Base-by-base conservation (phyloP, 2,888 invertebrate genomes). In the Agrotis puta region DNA sequence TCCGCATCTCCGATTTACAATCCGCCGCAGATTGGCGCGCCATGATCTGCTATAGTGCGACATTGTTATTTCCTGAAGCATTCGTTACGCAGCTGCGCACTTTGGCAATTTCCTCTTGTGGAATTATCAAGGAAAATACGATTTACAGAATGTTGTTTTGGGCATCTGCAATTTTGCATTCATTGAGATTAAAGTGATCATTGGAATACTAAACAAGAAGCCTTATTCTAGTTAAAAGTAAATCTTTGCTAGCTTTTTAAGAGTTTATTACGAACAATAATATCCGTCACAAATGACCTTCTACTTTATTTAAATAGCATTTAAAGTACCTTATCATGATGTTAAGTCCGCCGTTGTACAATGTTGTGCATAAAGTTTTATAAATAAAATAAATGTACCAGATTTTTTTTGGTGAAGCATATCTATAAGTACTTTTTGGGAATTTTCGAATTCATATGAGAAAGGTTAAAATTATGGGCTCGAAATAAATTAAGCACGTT, bases 41-140 rank as follows among this genome's bases (percentile, higher is more conserved):
- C 58, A 33, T 72, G 48, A 72, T 68, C 47, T 39, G 39, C 39
- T 39, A n/a, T n/a, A 11, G 1, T 39, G 16, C 16, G 79, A 62
- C 79, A 79, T 20, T 54, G 53, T 66, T 64, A 66, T 66, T 82
- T 79, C 79, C 82, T 72, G 50, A 59, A 66, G 20, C 22, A 64
- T 50, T 63, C 27, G 67, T 65, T 65, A 58, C 50, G 39, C 63
- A 13, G 27, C 51, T 76, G 20, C 20, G 62, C 43, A 48, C 45
- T 79, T 67, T 67, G 62, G 45, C 18, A 20, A 72, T 72, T 58
- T 82, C 78, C 72, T 56, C 18, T 57, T 61, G 59, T 18, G 0
- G 22, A 66, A 7, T 54, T 76, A 13, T 71, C 63, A 82, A 79
- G 72, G 72, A 56, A 64, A 75, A 59, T 54, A 1, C 3, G 18